phyloP scores from a whole-genome alignment of 2,797 vertebrate species.

The Anabacerthia variegaticeps region DNA sequence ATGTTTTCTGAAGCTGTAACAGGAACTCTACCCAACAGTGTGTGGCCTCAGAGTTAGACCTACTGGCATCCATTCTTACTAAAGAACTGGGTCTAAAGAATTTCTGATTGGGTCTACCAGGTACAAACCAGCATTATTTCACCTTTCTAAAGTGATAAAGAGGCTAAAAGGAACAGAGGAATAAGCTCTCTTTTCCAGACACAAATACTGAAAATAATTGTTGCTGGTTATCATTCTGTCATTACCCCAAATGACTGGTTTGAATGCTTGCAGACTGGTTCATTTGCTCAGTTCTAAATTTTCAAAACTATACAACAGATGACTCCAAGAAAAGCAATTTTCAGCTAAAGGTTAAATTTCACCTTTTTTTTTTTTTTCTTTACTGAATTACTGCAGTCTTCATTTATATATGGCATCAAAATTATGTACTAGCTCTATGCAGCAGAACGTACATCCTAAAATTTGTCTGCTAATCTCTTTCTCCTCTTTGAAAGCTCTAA shows the following conservation, averaged over 20 bases:
- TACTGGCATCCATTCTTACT: not conserved
- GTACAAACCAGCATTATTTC: not conserved
- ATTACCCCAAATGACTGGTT: not conserved
- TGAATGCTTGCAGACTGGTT: not conserved
- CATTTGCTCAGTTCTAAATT: not conserved
- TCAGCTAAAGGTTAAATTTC: not conserved
- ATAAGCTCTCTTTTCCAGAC: not conserved
- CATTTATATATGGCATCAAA: not conserved
- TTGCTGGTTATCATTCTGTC: not conserved
- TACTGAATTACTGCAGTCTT: not conserved
- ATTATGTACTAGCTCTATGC: not conserved
- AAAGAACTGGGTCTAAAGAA: not conserved
- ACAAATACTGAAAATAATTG: not conserved
- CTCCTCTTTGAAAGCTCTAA: not conserved
- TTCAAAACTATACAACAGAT: not conserved
- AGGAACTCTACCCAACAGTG: not conserved
- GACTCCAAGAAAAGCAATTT: not conserved
- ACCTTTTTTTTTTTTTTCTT: not conserved
- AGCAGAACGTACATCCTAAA: not conserved
- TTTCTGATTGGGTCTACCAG: not conserved
- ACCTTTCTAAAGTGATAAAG: not conserved
- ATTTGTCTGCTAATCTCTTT: not conserved
- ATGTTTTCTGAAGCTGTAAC: not conserved
- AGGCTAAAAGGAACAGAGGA: not conserved
- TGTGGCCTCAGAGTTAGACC: not conserved